Evolutionary conservation across 2,113 vertebrate genomes (phyloP), one percentile per base, ranked within the genome.

Genomic region (Phalacrocorax pelagicus): DNA sequence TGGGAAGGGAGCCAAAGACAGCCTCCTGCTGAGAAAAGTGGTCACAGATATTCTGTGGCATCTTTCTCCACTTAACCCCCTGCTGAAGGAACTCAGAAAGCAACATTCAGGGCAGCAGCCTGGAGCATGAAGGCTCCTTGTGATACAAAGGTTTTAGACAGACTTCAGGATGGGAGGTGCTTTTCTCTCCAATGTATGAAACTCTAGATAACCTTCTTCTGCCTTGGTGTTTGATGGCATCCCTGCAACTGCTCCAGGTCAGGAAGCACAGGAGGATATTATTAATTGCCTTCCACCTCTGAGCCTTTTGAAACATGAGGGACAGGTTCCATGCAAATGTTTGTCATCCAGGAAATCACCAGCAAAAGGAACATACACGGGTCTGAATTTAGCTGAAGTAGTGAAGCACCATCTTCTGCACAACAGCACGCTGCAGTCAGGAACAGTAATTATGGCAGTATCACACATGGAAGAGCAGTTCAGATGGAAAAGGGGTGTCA

Each of bases 171-270:
- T 10, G 6, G 10, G 23, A 92, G 10, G 21, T 21, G 22, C 34
- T 93, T 81, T 94, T 74, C 27, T 73, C 46, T 81, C 21, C 54
- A 77, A 7, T 9, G 5, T 55, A 40, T 67, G 84, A 88, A 95
- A 90, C 58, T 81, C 52, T 30, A 82, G 63, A 32, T 93, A 77
- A 81, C 67, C 90, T 92, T 72, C n/a, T 96, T 82, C 57, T 91
- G 51, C 62, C 44, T 66, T 81, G 34, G 6, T 74, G 32, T 44
- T 78, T 88, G 47, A 74, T 54, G 32, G 36, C 23, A 1, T 54
- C 44, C 55, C 44, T 58, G 57, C 34, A 82, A 29, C 49, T 72
- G 54, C 46, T 75, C 27, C 21, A 23, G 34, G 8, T 1, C 57
- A 51, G 84, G 42, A 92, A 88, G 46, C 21, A 75, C 5, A 42